These are phyloP conservation scores for Squalus acanthias DNA, from an alignment of 2,797 vertebrate species.

Conservation along the genomic window DNA sequence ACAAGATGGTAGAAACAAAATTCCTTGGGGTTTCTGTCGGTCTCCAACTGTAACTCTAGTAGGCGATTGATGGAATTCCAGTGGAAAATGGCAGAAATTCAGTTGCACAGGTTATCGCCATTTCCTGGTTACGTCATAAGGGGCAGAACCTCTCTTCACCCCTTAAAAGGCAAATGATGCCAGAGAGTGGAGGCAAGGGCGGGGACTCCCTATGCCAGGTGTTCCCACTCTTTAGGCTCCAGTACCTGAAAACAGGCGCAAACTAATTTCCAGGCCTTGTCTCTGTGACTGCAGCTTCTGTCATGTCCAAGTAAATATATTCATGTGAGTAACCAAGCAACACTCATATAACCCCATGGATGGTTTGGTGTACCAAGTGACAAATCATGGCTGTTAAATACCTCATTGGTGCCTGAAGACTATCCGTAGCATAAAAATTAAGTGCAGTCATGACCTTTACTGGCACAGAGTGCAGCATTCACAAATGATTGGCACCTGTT, in stretches of 20 bases:
- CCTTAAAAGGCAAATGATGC: background rate
- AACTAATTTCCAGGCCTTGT: background rate
- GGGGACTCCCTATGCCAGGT: background rate
- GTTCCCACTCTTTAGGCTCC: background rate
- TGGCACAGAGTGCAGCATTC: background rate
- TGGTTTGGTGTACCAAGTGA: background rate
- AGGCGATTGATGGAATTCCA: background rate
- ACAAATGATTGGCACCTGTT: background rate
- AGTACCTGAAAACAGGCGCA: background rate
- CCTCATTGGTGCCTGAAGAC: background rate
- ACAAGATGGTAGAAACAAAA: background rate
- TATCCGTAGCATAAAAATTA: background rate
- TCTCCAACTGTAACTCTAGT: background rate
- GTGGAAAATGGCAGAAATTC: background rate
- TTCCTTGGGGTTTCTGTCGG: background rate
- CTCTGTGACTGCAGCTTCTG: background rate
- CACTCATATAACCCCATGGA: background rate
- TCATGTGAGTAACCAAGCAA: background rate
- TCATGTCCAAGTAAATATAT: background rate
- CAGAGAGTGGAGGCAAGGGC: background rate
- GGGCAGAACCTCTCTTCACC: background rate
- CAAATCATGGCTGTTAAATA: background rate
- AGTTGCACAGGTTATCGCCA: background rate
- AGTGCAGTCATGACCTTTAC: background rate
- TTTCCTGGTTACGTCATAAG: background rate